These are phyloP conservation scores for Paedocypris sp. DNA, from an alignment of 2,113 vertebrate genomes.

Conservation along the genomic window DNA sequence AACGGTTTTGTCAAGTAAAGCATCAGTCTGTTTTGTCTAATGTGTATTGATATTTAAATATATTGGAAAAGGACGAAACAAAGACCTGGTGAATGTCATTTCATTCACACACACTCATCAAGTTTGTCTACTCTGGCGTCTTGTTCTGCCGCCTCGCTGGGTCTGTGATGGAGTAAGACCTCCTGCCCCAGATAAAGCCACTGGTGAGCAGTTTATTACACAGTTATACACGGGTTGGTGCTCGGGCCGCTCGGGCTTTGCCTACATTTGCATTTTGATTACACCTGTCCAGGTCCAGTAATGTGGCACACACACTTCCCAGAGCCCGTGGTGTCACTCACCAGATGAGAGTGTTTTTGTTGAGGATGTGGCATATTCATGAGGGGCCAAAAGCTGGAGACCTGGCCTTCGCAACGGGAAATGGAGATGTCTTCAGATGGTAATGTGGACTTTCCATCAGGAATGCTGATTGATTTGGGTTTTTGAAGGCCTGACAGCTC, in stretches of 20 bases:
- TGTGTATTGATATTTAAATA: neutral
- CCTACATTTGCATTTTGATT: conserved; percentile 74
- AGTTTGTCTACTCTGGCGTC: conserved; percentile 18
- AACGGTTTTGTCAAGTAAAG: too few relatives aligned
- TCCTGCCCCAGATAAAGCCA: conserved; percentile 47
- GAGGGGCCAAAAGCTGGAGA: conserved; percentile 47
- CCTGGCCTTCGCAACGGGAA: conserved; percentile 64
- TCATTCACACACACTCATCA: neutral
- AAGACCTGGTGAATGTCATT: conserved; percentile 11
- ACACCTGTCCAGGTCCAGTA: conserved; percentile 56
- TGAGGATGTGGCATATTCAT: conserved; percentile 30
- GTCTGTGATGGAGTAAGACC: conserved; percentile 40
- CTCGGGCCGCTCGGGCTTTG: conserved; percentile 48
- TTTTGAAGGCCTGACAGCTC: conserved; percentile 38
- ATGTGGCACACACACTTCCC: conserved; percentile 47
- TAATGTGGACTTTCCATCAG: conserved; percentile 65
- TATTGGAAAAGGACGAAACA: conserved; percentile 9
- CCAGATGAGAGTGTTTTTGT: conserved; percentile 46
- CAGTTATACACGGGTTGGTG: conserved; percentile 52
- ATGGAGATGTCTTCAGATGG: conserved; percentile 61
- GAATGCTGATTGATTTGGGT: conserved; percentile 67
- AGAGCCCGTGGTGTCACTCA: conserved; percentile 43
- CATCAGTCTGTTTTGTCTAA: neutral
- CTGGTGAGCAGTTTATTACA: conserved; percentile 59
- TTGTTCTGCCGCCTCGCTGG: too few relatives aligned